Evolutionary conservation across 2,113 vertebrate species (phyloP), one percentile per base, ranked within the genome.

Genomic region (Rynchops niger): DNA sequence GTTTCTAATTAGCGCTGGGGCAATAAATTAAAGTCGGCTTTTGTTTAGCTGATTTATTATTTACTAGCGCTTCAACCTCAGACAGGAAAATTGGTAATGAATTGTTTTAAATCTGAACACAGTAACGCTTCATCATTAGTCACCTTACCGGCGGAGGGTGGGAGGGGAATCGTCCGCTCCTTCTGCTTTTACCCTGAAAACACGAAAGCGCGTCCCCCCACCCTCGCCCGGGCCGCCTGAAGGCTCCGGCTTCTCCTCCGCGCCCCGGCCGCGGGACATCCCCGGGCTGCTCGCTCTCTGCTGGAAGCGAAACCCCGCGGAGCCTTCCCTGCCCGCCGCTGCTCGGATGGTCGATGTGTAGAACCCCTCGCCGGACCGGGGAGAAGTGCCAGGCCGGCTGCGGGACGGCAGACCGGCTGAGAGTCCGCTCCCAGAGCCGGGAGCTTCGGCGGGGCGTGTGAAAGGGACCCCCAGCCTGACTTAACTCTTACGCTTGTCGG

Each of bases 31-130:
- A 97, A 98, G 97, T 96, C 97, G 96, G 96, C 96, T 98, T 98
- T 98, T 98, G 98, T 98, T 98, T 97, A 98, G 91, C 97, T 98
- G 98, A 98, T 98, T 98, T 98, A 98, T 98, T 98, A 98, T 98
- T 98, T 98, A 98, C 97, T 92, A 94, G 73, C 71, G 97, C 96
- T 95, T 98, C 98, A 95, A 97, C 92, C 97, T 96, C 95, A 86
- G 97, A 90, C 97, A 72, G 92, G 93, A 96, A 97, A 97, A 97
- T 96, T 97, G 97, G 96, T 93, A 98, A 98, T 97, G 97, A 98
- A 98, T 97, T 96, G 97, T 93, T 97, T 97, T 96, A 98, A 98
- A 97, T 96, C 97, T 87, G 97, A 97, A 97, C 97, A 93, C 97
- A 82, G 96, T 88, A 97, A 96, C 77, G 73, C 92, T 97, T 79